These are phyloP conservation scores for Crambe crambe DNA, from an alignment of 37 sponge, comb jelly and placozoan species.

Conservation along the genomic window DNA sequence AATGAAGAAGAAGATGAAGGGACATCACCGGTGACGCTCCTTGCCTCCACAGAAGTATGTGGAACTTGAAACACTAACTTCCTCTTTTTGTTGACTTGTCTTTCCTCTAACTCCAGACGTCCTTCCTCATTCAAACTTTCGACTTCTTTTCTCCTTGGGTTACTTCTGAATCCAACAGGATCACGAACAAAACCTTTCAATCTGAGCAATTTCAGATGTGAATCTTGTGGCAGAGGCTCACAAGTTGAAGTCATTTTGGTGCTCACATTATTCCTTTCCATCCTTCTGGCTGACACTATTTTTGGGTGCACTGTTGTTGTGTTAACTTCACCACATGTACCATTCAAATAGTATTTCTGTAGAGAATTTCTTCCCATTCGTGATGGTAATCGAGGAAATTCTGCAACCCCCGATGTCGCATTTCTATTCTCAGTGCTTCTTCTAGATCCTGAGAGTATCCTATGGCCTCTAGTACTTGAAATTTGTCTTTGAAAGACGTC, in stretches of 20 bases:
- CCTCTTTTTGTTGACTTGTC: neutral
- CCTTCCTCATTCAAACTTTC: neutral
- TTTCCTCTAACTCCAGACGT: neutral
- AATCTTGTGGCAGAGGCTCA: too few species aligned
- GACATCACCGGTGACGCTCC: neutral
- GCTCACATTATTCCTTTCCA: too few species aligned
- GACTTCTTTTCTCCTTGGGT: neutral
- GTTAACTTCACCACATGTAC: neutral
- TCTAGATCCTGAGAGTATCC: too few species aligned
- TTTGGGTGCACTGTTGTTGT: neutral
- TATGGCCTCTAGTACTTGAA: too few species aligned
- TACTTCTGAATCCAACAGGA: neutral
- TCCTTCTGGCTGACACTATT: neutral
- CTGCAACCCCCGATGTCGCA: neutral
- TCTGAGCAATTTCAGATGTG: too few species aligned
- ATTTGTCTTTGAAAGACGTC: too few species aligned
- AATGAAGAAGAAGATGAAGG: neutral
- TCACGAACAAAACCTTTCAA: neutral
- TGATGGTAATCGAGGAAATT: neutral
- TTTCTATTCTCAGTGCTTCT: too few species aligned
- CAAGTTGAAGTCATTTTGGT: too few species aligned
- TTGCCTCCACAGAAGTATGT: neutral
- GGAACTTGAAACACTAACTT: neutral
- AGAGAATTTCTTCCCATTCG: conserved; percentile 4
- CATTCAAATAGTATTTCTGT: neutral